Evolutionary conservation across 1,140 invertebrate species (phyloP).

Genomic region (Drosophila lini): DNA sequence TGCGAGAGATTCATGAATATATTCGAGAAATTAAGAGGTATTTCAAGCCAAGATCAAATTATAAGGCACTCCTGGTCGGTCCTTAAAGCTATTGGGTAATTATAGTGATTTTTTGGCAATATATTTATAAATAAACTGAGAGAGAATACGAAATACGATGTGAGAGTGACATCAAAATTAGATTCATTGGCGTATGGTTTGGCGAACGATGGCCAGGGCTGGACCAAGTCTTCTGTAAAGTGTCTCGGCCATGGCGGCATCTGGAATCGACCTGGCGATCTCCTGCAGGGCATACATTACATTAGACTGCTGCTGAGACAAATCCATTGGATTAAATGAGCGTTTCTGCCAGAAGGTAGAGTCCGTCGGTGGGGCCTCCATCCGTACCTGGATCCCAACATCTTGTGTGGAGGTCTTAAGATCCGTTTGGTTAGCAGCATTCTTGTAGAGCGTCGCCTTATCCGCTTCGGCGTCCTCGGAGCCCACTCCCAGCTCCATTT

Average conservation of each 20-base stretch:
- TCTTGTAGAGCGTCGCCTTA: constrained; percentile 35
- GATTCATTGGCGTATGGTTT: not conserved
- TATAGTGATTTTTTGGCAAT: constrained; percentile 7
- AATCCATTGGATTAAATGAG: not conserved
- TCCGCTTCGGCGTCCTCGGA: constrained; percentile 14
- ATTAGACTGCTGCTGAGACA: constrained; percentile 52
- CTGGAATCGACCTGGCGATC: constrained; percentile 17
- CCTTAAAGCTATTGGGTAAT: not conserved
- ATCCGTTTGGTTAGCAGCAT: constrained; percentile 39
- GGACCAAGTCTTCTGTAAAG: constrained; percentile 25
- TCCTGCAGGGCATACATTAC: constrained; percentile 50
- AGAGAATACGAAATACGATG: not conserved
- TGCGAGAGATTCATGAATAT: constrained; percentile 10
- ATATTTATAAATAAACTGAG: constrained; percentile 22
- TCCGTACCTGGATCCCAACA: constrained; percentile 21
- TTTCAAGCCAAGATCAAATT: not conserved
- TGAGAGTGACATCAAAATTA: no score
- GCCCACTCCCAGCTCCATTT: not conserved
- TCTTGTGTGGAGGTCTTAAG: not conserved
- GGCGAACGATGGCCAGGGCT: constrained; percentile 32
- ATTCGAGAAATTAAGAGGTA: constrained; percentile 8
- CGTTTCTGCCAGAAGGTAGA: constrained; percentile 45
- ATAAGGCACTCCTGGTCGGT: not conserved
- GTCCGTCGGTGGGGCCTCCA: not conserved
- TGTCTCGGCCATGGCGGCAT: constrained; percentile 11